Conservation (phyloP, 2,113 vertebrate species). For the Australoheros scitulus region DNA sequence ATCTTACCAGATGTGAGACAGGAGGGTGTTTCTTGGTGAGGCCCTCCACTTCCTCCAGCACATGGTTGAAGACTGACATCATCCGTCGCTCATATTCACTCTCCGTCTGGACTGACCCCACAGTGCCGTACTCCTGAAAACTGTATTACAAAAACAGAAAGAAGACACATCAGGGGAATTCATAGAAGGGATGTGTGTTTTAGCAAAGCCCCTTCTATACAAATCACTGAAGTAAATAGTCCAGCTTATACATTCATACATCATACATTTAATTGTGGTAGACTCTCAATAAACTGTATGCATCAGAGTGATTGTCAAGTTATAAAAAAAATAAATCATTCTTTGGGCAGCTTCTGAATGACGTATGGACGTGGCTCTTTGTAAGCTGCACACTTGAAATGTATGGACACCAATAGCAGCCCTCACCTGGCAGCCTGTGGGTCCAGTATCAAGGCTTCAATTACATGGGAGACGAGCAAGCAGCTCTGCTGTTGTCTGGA, state of each 20-base stretch:
- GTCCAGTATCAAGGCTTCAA: constrained; percentile 95
- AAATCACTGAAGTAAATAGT: background rate
- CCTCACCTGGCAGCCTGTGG: constrained; percentile 91
- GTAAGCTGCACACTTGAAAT: too few species aligned
- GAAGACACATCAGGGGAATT: background rate
- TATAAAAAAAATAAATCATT: too few species aligned
- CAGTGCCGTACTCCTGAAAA: constrained; percentile 90
- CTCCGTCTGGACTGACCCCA: constrained; percentile 86
- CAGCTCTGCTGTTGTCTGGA: constrained; percentile 96
- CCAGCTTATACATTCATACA: background rate
- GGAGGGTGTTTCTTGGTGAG: constrained; percentile 94
- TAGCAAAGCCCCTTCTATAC: background rate
- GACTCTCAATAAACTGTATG: too few species aligned
- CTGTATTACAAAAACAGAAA: constrained; percentile 68
- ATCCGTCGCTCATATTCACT: constrained; percentile 95
- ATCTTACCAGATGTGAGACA: constrained; percentile 91
- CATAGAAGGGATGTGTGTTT: background rate
- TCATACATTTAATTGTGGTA: too few species aligned
- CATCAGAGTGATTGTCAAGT: too few species aligned
- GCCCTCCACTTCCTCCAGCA: constrained; percentile 93
- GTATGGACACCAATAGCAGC: background rate
- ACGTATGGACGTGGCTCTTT: too few species aligned
- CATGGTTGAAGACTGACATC: constrained; percentile 91
- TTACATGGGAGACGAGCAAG: constrained; percentile 91
- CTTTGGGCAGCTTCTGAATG: too few species aligned